Base-by-base conservation (phyloP, 2,113 vertebrate genomes). In the Pteropus alecto region DNA sequence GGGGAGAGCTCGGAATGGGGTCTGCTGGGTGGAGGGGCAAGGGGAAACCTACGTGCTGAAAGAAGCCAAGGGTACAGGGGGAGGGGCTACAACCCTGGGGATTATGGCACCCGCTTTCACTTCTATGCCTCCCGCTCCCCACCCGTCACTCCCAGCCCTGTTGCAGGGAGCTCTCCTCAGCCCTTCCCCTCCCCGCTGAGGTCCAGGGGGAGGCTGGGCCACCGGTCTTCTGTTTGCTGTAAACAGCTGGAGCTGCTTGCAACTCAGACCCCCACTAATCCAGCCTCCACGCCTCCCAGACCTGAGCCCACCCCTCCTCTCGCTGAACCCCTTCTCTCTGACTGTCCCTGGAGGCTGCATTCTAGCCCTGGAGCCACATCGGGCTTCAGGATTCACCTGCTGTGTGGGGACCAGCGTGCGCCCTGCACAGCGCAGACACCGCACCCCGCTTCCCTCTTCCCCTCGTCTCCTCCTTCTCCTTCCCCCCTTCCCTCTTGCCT, bases 211-310 rank as follows among this genome's bases (percentile, higher is more conserved):
- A 38, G 71, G 30, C 96, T 2, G 95, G 90, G 96, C 87, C 93
- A 93, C 96, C 96, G 51, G n/a, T 77, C 96, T 91, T 84, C 68
- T 98, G 97, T 99, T 98, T 98, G 98, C 98, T 98, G 97, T 97
- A 98, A 99, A 98, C 97, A 98, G 15, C 43, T 90, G 96, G 95
- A 98, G 97, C 94, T 98, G 98, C 97, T 88, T 19, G 21, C 22
- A 22, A 61, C 78, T 86, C n/a, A 97, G 98, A 93, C 95, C 98
- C 68, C 95, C 83, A 92, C 26, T 71, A 81, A 33, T 76, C 5
- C 63, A 83, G 89, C 51, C 48, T 96, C 54, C 63, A 89, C 38
- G 24, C 97, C 77, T 78, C 91, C 93, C 86, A 2, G 41, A 56
- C 51, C 33, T 67, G 90, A 83, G 71, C 91, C 67, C 1, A 0